A percentile compares a stretch with the other conserved stretches of the same genome.
Conservation (phyloP, 2,888 invertebrate species). For the Hypolimnas misippus region DNA sequence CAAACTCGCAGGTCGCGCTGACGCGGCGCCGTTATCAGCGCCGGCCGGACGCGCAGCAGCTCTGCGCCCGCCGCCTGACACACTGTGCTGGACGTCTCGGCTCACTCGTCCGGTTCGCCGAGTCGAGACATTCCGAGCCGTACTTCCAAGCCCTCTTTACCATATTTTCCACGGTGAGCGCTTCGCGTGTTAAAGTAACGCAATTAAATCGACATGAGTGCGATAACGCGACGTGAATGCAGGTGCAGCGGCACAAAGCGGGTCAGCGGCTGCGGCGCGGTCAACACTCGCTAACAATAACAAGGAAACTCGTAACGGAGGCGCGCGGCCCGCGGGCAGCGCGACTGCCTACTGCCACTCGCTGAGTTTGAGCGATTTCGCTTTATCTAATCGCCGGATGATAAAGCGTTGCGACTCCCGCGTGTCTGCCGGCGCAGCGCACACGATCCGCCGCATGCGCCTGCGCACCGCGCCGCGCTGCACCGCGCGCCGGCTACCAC, state of each 20-base stretch:
- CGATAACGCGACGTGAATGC: conserved; percentile 20
- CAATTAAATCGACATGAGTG: conserved; percentile 24
- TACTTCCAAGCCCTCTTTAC: neutral
- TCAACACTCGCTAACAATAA: conserved; percentile 49
- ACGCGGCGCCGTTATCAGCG: conserved; percentile 30
- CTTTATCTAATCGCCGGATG: conserved; percentile 75
- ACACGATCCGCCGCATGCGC: conserved; percentile 32
- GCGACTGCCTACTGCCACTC: conserved; percentile 61
- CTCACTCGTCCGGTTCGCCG: conserved; percentile 13
- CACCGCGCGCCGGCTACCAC: neutral
- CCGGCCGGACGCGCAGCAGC: conserved; percentile 29
- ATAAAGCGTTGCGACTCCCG: conserved; percentile 52
- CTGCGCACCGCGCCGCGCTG: conserved; percentile 18
- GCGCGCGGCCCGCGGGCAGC: conserved; percentile 46
- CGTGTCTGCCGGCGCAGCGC: conserved; percentile 33
- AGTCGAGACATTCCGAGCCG: neutral
- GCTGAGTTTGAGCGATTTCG: conserved; percentile 56
- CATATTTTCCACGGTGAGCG: conserved; percentile 10
- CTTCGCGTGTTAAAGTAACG: conserved; percentile 12
- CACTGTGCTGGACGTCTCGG: neutral
- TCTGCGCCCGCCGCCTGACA: conserved; percentile 3
- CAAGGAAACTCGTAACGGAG: conserved; percentile 46
- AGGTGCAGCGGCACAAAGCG: conserved; percentile 23
- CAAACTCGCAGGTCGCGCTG: neutral
- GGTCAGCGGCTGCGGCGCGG: conserved; percentile 42